phyloP scores from a whole-genome alignment of 1,140 invertebrate genomes.

The Aplysia californica region DNA sequence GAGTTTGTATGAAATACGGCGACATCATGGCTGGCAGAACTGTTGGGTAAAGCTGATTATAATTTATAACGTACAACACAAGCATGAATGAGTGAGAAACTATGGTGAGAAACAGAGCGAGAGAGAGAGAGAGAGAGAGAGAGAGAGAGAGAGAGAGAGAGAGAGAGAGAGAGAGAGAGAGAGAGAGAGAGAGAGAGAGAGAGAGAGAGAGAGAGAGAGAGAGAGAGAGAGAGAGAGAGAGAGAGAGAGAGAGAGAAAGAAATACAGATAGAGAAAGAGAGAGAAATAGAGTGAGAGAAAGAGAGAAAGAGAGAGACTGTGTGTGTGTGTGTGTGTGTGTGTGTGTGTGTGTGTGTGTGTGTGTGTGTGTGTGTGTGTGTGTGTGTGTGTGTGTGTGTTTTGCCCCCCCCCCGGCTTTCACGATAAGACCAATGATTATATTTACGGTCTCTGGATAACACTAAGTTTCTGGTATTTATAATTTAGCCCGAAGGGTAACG shows the following conservation, averaged over 20 bases:
- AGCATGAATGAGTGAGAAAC: background rate
- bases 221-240: slow-evolving; percentile 2
- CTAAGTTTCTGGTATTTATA: no score
- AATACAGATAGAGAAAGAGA: background rate
- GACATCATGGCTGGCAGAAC: background rate
- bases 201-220: slow-evolving; percentile 10
- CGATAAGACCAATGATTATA: no score
- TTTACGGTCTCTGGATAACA: no score
- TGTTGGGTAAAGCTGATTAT: background rate
- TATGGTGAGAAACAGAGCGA: background rate
- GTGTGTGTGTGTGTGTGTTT: background rate
- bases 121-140: background rate
- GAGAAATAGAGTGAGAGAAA: background rate
- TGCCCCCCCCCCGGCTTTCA: background rate
- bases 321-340: background rate
- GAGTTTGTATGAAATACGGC: no score
- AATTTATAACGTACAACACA: background rate
- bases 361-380: background rate
- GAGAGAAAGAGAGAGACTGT: background rate
- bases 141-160: background rate
- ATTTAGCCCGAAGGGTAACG: no score
- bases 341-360: background rate
- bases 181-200: background rate
- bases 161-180: background rate
- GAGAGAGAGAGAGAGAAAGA: slow-evolving; percentile 1